These are phyloP conservation scores for Amblyraja radiata DNA, from an alignment of 2,797 vertebrate species.

Conservation along the genomic window DNA sequence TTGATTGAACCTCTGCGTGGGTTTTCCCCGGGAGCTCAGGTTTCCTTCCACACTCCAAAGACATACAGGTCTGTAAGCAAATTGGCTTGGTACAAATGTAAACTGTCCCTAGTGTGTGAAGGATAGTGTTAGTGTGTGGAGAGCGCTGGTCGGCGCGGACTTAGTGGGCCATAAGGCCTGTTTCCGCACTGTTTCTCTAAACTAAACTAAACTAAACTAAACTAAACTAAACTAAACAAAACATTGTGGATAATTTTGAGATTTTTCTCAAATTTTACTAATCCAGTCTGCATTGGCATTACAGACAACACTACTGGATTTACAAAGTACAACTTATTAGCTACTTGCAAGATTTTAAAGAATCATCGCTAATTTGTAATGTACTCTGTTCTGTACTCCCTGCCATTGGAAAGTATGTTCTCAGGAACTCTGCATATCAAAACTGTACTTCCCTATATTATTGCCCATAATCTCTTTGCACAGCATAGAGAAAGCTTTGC, in stretches of 20 bases:
- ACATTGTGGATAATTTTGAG: not conserved
- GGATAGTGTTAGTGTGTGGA: too few species aligned
- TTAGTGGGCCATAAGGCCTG: too few species aligned
- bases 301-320: not conserved
- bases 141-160: too few species aligned
- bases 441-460: not conserved
- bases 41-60: too few species aligned
- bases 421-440: not conserved
- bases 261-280: not conserved
- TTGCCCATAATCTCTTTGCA: not conserved
- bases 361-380: not conserved
- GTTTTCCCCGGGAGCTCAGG: too few species aligned
- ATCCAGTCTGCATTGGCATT: not conserved
- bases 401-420: not conserved
- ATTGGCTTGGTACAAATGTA: too few species aligned
- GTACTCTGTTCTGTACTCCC: not conserved
- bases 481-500: not conserved
- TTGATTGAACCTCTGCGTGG: too few species aligned
- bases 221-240: too few species aligned
- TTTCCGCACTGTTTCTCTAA: too few species aligned
- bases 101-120: too few species aligned
- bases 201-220: too few species aligned
- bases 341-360: not conserved
- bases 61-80: too few species aligned
- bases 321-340: not conserved